Evolutionary conservation across 2,888 invertebrate genomes (phyloP).

Genomic region (Megaustenia siamemsis): DNA sequence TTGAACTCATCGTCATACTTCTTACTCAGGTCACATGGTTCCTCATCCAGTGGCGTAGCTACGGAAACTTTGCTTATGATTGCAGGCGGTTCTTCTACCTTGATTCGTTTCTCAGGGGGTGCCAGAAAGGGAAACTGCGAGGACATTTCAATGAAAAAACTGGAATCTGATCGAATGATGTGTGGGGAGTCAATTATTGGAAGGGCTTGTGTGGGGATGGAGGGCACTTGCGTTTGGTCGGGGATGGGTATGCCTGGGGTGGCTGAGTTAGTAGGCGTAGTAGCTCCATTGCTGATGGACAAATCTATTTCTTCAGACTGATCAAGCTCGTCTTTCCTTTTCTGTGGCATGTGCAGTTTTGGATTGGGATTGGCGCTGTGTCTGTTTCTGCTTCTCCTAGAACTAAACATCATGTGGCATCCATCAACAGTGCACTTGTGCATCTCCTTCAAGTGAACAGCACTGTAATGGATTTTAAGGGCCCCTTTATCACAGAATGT

Average conservation of each 20-base stretch:
- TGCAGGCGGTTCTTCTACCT: slow-evolving; percentile 62
- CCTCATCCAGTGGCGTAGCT: slow-evolving; percentile 20
- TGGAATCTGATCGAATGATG: slow-evolving; percentile 62
- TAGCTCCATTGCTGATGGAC: slow-evolving; percentile 19
- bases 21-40: slow-evolving; percentile 53
- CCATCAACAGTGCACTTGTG: slow-evolving; percentile 99
- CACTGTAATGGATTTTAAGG: slow-evolving; percentile 98
- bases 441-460: slow-evolving; percentile 99
- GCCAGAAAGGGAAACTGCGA: slow-evolving; percentile 70
- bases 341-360: slow-evolving; percentile 96
- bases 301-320: slow-evolving; percentile 46
- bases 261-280: slow-evolving; percentile 61
- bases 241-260: slow-evolving; percentile 60
- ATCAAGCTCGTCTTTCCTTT: slow-evolving; percentile 89
- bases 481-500: slow-evolving; percentile 99
- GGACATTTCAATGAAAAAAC: slow-evolving; percentile 71
- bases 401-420: slow-evolving; percentile 99
- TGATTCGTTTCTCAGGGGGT: slow-evolving; percentile 71
- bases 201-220: slow-evolving; percentile 44
- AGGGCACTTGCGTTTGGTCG: slow-evolving; percentile 65
- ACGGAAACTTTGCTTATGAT: slow-evolving; percentile 47
- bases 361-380: slow-evolving; percentile 99
- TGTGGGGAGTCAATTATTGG: slow-evolving; percentile 64
- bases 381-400: slow-evolving; percentile 94
- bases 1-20: slow-evolving; percentile 48